Evolutionary conservation across 2,888 invertebrate species (phyloP).

Genomic region (Cyaniris semiargus): DNA sequence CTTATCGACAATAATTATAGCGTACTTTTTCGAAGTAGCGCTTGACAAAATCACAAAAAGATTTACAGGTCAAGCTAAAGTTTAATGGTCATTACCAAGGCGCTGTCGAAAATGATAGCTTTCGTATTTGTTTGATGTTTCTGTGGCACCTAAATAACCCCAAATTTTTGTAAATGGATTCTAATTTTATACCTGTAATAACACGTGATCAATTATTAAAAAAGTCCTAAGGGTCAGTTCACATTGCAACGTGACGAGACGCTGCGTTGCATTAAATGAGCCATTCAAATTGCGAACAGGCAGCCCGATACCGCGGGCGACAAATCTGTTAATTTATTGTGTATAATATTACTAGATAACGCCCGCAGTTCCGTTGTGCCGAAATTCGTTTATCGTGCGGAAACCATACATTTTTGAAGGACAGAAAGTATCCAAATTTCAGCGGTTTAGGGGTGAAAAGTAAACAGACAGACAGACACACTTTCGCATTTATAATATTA

Average conservation of each 20-base stretch:
- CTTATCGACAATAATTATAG: neutral
- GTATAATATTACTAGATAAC: too few species aligned
- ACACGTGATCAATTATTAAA: neutral
- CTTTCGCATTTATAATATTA: too few species aligned
- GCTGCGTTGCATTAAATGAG: too few species aligned
- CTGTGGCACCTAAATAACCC: neutral
- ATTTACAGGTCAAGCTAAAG: constrained; percentile 4
- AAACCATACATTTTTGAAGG: too few species aligned
- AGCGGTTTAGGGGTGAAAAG: too few species aligned
- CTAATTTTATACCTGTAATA: neutral
- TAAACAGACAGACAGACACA: too few species aligned
- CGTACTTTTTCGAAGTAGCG: neutral
- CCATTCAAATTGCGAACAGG: too few species aligned
- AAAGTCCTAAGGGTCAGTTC: neutral
- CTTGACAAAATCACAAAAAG: neutral
- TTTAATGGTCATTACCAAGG: constrained; percentile 14
- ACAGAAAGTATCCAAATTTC: too few species aligned
- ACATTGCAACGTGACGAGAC: neutral
- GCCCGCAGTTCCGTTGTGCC: too few species aligned
- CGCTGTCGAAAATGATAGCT: constrained; percentile 16
- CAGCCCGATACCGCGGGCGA: too few species aligned
- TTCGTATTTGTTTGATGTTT: constrained; percentile 9
- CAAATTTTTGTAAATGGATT: neutral
- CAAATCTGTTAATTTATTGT: too few species aligned
- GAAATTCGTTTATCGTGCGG: too few species aligned